Base-by-base conservation (phyloP, 2,888 invertebrate species). In the Gandaritis pyraliata region DNA sequence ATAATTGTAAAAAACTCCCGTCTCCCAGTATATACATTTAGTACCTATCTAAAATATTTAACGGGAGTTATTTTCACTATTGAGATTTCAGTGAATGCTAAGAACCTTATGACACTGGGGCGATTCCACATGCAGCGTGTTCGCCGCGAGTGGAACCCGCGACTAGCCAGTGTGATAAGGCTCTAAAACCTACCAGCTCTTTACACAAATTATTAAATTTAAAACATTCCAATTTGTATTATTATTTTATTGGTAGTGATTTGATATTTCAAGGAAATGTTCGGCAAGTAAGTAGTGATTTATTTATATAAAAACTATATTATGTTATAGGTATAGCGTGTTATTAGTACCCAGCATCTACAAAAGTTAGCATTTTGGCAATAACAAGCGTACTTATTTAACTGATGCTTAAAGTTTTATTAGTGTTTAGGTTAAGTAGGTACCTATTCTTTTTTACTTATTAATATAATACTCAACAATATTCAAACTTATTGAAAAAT, bases 311-410 rank as follows among this genome's bases (percentile, higher is more conserved):
- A 43, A 41, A 41, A 41, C 0, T 47, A 39, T 29, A 57, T 47
- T 51, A 30, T 39, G 46, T 45, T n/a, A 30, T 58, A 58, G 58
- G 46, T 6, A 18, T 50, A 47, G 30, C n/a, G n/a, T 48, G 2
- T 33, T 5, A n/a, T 10, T 45, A 11, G 18, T 45, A 45, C 10
- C 45, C 48, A 13, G 13, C 15, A 33, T n/a, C 4, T 29, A 30
- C 29, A n/a, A 29, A 64, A 64, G 52, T 66, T 52, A 68, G 65
- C 65, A 54, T 69, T 70, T 72, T 68, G 72, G 74, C 76, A 79
- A 78, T 78, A 75, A 76, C 75, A 77, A 64, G 72, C 73, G 78
- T 33, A 33, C 10, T 81, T 81, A 83, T 76, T 77, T 76, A 66
- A 70, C 64, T 73, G 70, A 69, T 72, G 68, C 72, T 72, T 72